These are phyloP conservation scores for Bellardia bayeri DNA, from an alignment of 2,888 invertebrate species.

Conservation along the genomic window DNA sequence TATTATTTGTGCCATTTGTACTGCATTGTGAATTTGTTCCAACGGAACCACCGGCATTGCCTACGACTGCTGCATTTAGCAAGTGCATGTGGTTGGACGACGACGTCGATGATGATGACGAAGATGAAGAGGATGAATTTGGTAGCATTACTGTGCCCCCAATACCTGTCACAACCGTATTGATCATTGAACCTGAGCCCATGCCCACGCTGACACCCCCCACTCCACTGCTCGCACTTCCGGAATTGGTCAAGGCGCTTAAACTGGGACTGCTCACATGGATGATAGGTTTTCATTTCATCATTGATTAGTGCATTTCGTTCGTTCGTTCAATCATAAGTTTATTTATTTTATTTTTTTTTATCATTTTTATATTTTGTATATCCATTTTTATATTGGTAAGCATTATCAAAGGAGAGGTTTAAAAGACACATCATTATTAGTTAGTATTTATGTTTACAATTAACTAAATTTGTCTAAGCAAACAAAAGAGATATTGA, in stretches of 20 bases:
- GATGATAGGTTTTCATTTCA: constrained; percentile 6
- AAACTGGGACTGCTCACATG: constrained; percentile 68
- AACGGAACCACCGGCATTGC: constrained; percentile 41
- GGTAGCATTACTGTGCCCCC: constrained; percentile 81
- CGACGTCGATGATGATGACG: constrained; percentile 81
- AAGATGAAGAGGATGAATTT: constrained; percentile 82
- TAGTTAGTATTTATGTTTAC: constrained; percentile 48
- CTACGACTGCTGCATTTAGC: constrained; percentile 74
- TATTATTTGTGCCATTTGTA: constrained; percentile 62
- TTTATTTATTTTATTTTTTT: neutral
- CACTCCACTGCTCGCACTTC: constrained; percentile 67
- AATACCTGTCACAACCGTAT: constrained; percentile 82
- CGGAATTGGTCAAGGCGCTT: constrained; percentile 62
- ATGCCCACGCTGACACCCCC: constrained; percentile 71
- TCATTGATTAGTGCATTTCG: constrained; percentile 7
- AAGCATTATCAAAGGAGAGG: constrained; percentile 63
- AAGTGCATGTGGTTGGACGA: constrained; percentile 81
- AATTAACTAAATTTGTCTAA: constrained; percentile 49
- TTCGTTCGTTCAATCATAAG: neutral
- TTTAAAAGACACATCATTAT: constrained; percentile 67
- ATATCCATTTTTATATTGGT: constrained; percentile 55
- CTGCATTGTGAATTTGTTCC: constrained; percentile 61
- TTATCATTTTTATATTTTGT: constrained; percentile 24
- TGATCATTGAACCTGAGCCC: constrained; percentile 77
- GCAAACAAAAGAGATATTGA: constrained; percentile 22